These are phyloP conservation scores for Thumatha senex DNA, from an alignment of 2,888 invertebrate genomes.

Conservation along the genomic window DNA sequence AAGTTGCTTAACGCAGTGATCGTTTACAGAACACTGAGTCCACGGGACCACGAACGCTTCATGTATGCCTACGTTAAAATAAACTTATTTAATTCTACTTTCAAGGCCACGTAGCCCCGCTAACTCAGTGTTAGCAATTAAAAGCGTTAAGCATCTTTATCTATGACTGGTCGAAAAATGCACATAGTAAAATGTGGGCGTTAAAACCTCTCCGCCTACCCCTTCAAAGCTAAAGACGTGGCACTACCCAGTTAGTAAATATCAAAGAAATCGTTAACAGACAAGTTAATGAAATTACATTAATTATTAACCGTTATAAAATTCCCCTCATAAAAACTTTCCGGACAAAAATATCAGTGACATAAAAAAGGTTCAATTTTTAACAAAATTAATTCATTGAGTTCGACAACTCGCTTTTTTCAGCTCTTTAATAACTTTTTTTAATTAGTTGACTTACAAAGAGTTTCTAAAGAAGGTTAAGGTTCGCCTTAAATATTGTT, in stretches of 20 bases:
- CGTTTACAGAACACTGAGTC: no score
- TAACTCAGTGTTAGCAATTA: no score
- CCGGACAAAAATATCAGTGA: slow-evolving; percentile 46
- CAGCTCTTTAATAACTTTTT: slow-evolving; percentile 47
- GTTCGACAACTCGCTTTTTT: slow-evolving; percentile 44
- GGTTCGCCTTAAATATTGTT: slow-evolving; percentile 38
- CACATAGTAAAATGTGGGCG: no score
- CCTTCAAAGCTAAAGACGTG: no score
- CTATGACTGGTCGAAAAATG: no score
- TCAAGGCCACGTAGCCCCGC: no score
- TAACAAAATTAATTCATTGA: slow-evolving; percentile 65
- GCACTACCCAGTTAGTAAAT: slow-evolving; percentile 1
- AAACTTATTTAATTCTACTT: no score
- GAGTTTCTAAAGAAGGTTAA: slow-evolving; percentile 36
- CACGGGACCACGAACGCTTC: no score
- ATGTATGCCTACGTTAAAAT: no score
- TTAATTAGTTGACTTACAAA: slow-evolving; percentile 48
- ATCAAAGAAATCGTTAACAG: slow-evolving; percentile 7
- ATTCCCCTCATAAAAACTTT: slow-evolving; percentile 14
- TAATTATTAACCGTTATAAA: slow-evolving; percentile 23
- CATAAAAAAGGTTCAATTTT: slow-evolving; percentile 45
- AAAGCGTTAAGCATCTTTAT: no score
- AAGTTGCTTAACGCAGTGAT: no score
- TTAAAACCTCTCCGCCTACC: no score
- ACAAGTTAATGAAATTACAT: neutral